Conservation (phyloP, 2,797 vertebrate species). For the Champsocephalus esox region DNA sequence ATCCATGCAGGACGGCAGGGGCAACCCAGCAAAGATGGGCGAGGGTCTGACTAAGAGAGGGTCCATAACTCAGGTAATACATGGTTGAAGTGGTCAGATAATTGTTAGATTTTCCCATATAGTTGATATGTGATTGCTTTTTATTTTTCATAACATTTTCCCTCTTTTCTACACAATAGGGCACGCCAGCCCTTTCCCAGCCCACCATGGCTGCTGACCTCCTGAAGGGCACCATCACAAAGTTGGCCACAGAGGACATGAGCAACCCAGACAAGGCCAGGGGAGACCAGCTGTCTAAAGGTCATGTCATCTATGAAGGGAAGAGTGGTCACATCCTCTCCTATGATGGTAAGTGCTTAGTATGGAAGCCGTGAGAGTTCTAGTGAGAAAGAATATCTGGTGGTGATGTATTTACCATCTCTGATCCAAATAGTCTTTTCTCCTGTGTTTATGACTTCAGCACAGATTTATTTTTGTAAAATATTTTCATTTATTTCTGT, state of each 20-base stretch:
- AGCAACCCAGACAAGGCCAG: conserved; percentile 91
- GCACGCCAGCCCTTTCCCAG: conserved; percentile 93
- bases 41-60: conserved; percentile 89
- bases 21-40: conserved; percentile 89
- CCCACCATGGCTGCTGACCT: conserved; percentile 92
- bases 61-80: conserved; percentile 93
- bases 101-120: no score
- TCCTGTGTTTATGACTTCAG: no score
- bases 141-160: conserved; percentile 8
- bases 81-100: background rate
- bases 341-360: conserved; percentile 78
- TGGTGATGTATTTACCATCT: no score
- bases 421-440: no score
- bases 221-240: conserved; percentile 92
- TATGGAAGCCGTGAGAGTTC: no score
- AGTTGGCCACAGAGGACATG: conserved; percentile 91
- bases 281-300: conserved; percentile 92
- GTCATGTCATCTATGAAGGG: conserved; percentile 97
- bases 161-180: conserved; percentile 78
- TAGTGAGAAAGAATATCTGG: no score
- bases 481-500: no score
- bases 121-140: background rate
- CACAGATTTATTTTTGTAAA: no score
- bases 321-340: conserved; percentile 97
- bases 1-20: conserved; percentile 90